phyloP scores from a whole-genome alignment of 2,797 vertebrate species.

The Nasua narica region DNA sequence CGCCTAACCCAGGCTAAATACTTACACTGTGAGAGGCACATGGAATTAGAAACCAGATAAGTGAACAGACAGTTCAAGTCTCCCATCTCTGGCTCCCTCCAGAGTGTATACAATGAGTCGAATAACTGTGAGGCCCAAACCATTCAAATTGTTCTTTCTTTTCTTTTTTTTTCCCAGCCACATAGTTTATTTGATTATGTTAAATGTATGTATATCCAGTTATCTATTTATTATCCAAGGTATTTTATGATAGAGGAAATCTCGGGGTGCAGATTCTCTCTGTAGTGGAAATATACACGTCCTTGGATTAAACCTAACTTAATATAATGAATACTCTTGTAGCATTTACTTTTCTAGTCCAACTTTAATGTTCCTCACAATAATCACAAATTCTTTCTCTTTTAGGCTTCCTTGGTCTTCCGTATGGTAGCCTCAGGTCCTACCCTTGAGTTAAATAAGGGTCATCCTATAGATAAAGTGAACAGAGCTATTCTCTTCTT shows the following conservation, averaged over 20 bases:
- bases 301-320: not conserved
- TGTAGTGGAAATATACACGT: not conserved
- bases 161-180: not conserved
- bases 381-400: conserved; percentile 21
- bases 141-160: not conserved
- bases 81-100: not conserved
- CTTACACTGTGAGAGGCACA: not conserved
- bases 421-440: not conserved
- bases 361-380: not conserved
- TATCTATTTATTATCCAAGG: not conserved
- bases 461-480: not conserved
- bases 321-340: not conserved
- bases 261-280: not conserved
- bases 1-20: not conserved
- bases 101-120: not conserved
- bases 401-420: not conserved
- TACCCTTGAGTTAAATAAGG: not conserved
- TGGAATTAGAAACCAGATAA: not conserved
- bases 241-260: conserved; percentile 38
- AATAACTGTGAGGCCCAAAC: not conserved
- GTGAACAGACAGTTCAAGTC: not conserved
- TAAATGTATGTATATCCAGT: not conserved
- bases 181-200: conserved; percentile 2
- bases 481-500: not conserved
- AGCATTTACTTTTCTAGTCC: conserved; percentile 18